Evolutionary conservation across 2,888 invertebrate genomes (phyloP).

Genomic region (Melieria omissa): DNA sequence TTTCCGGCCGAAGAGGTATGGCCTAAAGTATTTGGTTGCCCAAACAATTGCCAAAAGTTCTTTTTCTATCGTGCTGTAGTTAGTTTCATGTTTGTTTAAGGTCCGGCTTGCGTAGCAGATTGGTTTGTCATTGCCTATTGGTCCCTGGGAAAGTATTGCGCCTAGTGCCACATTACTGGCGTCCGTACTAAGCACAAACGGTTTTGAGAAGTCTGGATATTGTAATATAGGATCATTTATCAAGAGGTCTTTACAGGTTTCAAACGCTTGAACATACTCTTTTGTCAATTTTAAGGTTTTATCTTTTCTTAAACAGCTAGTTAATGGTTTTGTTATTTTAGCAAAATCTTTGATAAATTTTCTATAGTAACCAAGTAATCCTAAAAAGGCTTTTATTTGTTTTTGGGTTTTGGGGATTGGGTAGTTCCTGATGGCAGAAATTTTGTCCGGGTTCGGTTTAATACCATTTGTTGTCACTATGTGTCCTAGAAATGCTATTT

Average conservation of each 20-base stretch:
- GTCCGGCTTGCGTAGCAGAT: slow-evolving; percentile 1
- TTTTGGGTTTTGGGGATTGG: slow-evolving; percentile 44
- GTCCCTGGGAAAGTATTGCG: neutral
- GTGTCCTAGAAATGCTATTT: slow-evolving; percentile 15
- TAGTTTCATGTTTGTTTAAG: slow-evolving; percentile 21
- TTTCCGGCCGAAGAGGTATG: slow-evolving; percentile 57
- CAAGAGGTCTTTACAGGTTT: too few relatives aligned
- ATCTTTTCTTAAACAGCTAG: too few relatives aligned
- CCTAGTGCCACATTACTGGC: slow-evolving; percentile 9
- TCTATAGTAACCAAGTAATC: neutral
- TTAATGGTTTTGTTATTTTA: too few relatives aligned
- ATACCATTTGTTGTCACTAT: slow-evolving; percentile 7
- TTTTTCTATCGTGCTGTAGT: slow-evolving; percentile 48
- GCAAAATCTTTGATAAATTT: too few relatives aligned
- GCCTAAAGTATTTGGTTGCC: slow-evolving; percentile 37
- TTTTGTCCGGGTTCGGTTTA: slow-evolving; percentile 10
- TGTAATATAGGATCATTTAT: neutral
- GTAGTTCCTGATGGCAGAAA: slow-evolving; percentile 18
- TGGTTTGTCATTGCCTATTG: too few relatives aligned
- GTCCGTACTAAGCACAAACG: neutral
- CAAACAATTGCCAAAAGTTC: too few relatives aligned
- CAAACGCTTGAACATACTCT: too few relatives aligned
- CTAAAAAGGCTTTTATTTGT: slow-evolving; percentile 14
- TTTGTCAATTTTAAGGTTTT: too few relatives aligned
- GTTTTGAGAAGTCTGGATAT: neutral